Evolutionary conservation across 2,888 invertebrate species (phyloP), one percentile per base, ranked within the genome.

Genomic region (Belgica antarctica): DNA sequence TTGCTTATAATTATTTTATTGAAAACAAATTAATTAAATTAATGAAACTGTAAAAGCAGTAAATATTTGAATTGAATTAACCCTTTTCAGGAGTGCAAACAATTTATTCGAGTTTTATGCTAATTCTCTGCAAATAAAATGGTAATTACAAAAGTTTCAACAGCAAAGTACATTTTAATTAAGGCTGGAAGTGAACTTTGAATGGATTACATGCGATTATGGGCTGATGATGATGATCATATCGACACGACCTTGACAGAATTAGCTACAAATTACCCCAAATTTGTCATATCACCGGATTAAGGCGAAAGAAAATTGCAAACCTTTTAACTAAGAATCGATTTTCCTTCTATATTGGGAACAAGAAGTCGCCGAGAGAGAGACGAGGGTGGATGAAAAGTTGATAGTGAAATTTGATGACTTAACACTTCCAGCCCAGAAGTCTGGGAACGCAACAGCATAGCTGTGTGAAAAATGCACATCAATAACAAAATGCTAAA

Each of bases 1-100:
- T 52, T 52, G 52, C 22, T 52, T 52, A 52, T 52, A 52, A 52
- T 52, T 52, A 52, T 52, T 52, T 52, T 52, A 52, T 52, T 22
- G 52, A 22, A 68, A 68, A 68, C 68, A 34, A 68, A 57, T 57
- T 57, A 68, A 68, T 68, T 68, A 57, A 52, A 52, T 57, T 68
- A 68, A 68, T 68, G 57, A 46, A 41, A 65, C n/a, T 59, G 59
- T 59, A 46, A 57, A 68, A 22, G 57, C 34, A 68, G 27, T 28
- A 47, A 68, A 68, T 68, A 68, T 68, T 68, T 68, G 57, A 12
- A 47, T 68, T 68, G 31, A 68, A 68, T 68, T 68, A 68, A 68
- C 68, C 68, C 68, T 68, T 66, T 66, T 41, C 41, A 22, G 8
- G 52, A 12, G 22, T 22, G 52, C 63, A 66, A 66, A 66, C 65